Conservation (phyloP, 2,113 vertebrate genomes). For the Syngnathoides biaculeatus region DNA sequence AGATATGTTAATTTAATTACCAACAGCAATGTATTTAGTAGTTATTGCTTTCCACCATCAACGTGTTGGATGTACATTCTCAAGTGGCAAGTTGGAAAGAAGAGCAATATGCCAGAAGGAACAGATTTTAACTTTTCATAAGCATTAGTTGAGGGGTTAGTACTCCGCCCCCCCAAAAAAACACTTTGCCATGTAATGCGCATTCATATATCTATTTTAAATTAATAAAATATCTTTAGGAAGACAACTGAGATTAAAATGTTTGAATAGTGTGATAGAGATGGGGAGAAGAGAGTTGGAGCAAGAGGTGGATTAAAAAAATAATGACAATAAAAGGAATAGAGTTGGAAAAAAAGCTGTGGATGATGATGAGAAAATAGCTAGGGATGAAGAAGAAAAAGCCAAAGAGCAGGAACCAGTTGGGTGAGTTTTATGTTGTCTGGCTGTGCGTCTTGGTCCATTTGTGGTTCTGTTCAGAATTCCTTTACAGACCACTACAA, state of each 20-base stretch:
- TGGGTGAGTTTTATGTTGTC: slow-evolving; percentile 64
- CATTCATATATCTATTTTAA: not conserved
- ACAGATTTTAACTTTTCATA: not conserved
- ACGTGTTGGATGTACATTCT: not conserved
- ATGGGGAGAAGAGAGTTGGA: not conserved
- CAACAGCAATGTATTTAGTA: not conserved
- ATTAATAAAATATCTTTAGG: too few relatives aligned
- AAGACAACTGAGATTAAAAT: not conserved
- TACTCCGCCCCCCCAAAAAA: too few relatives aligned
- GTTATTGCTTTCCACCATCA: not conserved
- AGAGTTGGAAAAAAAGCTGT: not conserved
- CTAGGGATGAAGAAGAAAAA: slow-evolving; percentile 23
- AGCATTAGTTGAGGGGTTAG: not conserved
- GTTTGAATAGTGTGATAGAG: not conserved
- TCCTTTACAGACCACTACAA: slow-evolving; percentile 57
- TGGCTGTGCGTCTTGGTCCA: slow-evolving; percentile 61
- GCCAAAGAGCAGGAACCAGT: slow-evolving; percentile 45
- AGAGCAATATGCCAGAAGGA: not conserved
- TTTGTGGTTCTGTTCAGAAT: slow-evolving; percentile 65
- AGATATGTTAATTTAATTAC: not conserved
- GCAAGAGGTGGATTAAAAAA: too few relatives aligned
- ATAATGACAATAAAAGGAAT: not conserved
- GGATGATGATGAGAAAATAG: slow-evolving; percentile 4
- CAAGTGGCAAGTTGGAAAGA: not conserved
- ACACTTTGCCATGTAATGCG: not conserved